Conservation (phyloP, 2,888 invertebrate genomes). For the Phalera bucephala region DNA sequence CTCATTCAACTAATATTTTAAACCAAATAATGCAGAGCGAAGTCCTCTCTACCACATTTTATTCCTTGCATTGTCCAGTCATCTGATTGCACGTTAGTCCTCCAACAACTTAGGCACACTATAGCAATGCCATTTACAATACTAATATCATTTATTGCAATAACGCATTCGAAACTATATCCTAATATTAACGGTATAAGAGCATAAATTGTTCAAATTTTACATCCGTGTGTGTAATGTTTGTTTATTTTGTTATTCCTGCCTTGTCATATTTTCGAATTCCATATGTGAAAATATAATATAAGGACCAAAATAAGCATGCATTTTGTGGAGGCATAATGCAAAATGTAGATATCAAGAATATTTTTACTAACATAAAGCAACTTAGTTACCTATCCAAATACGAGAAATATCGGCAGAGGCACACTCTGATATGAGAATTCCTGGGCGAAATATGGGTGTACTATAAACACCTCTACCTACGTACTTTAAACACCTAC, state of each 20-base stretch:
- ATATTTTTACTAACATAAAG: too few relatives aligned
- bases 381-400: too few relatives aligned
- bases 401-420: too few relatives aligned
- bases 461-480: too few relatives aligned
- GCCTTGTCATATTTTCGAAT: slow-evolving; percentile 2
- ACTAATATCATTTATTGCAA: slow-evolving; percentile 19
- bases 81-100: slow-evolving; percentile 61
- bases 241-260: slow-evolving; percentile 9
- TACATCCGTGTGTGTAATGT: slow-evolving; percentile 18
- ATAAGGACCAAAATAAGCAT: too few relatives aligned
- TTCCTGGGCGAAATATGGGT: too few relatives aligned
- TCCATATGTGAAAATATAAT: neutral
- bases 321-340: too few relatives aligned
- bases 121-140: slow-evolving; percentile 33
- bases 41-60: slow-evolving; percentile 28
- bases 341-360: too few relatives aligned
- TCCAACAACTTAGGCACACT: slow-evolving; percentile 43
- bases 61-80: slow-evolving; percentile 54
- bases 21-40: neutral
- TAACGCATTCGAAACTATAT: slow-evolving; percentile 24
- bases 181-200: slow-evolving; percentile 15
- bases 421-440: too few relatives aligned
- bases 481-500: too few relatives aligned
- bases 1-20: neutral
- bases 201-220: neutral